Conservation (phyloP, 2,888 invertebrate species). For the Papilio elwesi region DNA sequence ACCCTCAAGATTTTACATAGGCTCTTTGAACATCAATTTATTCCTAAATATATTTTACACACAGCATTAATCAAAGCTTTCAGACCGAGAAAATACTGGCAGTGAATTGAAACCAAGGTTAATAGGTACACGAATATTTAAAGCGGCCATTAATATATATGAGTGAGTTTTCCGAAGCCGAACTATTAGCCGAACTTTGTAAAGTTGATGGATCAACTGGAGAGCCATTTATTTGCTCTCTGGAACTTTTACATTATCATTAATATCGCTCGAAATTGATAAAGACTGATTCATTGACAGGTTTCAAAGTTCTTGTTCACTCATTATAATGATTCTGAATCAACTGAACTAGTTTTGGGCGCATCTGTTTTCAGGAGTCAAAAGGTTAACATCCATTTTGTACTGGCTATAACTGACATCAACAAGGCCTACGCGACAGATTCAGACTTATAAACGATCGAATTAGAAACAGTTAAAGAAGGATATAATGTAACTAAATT, state of each 20-base stretch:
- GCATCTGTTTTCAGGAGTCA: too few relatives aligned
- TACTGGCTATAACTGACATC: too few relatives aligned
- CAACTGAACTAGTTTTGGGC: too few relatives aligned
- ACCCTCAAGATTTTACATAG: neutral
- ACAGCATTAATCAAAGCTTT: conserved; percentile 22
- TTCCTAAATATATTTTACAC: conserved; percentile 1
- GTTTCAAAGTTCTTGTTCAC: neutral
- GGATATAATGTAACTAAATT: too few relatives aligned
- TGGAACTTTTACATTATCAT: neutral
- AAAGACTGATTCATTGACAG: neutral
- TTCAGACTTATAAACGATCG: too few relatives aligned
- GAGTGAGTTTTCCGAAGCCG: conserved; percentile 11
- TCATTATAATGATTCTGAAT: neutral
- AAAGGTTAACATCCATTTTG: too few relatives aligned
- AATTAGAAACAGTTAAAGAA: too few relatives aligned
- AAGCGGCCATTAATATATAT: conserved; percentile 30
- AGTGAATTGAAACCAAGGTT: conserved; percentile 31
- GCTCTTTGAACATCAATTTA: neutral
- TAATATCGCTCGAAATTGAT: conserved; percentile 16
- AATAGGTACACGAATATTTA: conserved; percentile 23
- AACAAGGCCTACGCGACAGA: too few relatives aligned
- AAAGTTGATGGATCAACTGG: conserved; percentile 11
- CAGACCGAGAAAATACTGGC: conserved; percentile 13
- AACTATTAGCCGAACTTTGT: conserved; percentile 12
- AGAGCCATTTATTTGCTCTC: neutral